Evolutionary conservation across 2,113 vertebrate species (phyloP).

Genomic region (Pithys albifrons): DNA sequence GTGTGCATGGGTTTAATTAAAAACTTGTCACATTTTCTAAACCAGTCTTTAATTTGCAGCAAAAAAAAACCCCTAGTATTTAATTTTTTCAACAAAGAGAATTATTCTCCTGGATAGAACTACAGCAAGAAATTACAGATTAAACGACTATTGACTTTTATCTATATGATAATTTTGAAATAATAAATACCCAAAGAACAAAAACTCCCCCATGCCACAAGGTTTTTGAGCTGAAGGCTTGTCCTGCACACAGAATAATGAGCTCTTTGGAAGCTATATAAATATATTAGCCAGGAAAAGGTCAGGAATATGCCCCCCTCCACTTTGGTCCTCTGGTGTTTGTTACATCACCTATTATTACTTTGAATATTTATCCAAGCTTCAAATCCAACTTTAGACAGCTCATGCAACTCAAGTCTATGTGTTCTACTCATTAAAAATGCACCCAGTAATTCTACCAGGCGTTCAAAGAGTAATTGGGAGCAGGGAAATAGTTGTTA

Average conservation of each 20-base stretch:
- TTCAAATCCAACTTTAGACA: background rate
- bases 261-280: background rate
- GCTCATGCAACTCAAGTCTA: background rate
- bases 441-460: background rate
- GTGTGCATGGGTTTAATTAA: background rate
- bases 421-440: background rate
- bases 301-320: background rate
- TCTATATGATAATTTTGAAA: background rate
- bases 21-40: background rate
- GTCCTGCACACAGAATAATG: background rate
- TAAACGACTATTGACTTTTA: background rate
- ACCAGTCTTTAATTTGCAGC: background rate
- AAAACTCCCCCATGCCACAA: too few relatives aligned
- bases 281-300: background rate
- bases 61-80: background rate
- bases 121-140: background rate
- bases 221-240: background rate
- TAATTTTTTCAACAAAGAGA: background rate
- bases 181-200: background rate
- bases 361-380: background rate
- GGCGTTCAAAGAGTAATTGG: background rate
- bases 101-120: background rate
- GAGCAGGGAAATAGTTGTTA: background rate
- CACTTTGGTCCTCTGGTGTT: background rate
- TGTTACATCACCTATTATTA: background rate